A percentile compares a stretch with the other conserved stretches of the same genome.
Conservation (phyloP, 2,888 invertebrate species). For the Pandemis corylana region DNA sequence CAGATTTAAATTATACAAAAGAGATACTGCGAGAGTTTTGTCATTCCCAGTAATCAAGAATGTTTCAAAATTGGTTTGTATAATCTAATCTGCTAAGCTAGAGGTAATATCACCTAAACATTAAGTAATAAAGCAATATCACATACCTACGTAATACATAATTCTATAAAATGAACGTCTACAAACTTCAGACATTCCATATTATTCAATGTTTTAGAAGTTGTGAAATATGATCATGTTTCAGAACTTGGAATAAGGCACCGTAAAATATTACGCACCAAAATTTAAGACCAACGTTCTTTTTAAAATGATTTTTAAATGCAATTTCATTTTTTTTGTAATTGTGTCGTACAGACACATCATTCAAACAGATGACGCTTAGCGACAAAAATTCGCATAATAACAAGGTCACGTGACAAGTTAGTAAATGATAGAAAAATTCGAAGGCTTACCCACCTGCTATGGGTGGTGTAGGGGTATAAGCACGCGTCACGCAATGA, state of each 20-base stretch:
- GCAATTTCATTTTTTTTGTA: too few species aligned
- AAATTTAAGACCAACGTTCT: conserved; percentile 4
- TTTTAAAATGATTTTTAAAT: background rate
- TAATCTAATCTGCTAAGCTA: background rate
- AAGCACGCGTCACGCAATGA: too few species aligned
- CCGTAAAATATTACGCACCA: conserved; percentile 9
- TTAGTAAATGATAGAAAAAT: too few species aligned
- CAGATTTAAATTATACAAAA: conserved; percentile 23
- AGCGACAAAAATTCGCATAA: too few species aligned
- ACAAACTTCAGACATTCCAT: conserved; percentile 8
- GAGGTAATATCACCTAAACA: background rate
- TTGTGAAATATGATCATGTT: conserved; percentile 18
- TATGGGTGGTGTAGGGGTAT: too few species aligned
- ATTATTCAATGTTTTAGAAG: conserved; percentile 22
- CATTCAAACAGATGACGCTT: too few species aligned
- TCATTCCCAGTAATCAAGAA: conserved; percentile 20
- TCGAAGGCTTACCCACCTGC: too few species aligned
- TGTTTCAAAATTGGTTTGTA: background rate
- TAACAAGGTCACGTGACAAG: too few species aligned
- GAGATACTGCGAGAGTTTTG: conserved; percentile 7
- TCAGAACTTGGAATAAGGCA: conserved; percentile 7
- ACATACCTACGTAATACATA: conserved; percentile 20
- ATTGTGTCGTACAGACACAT: too few species aligned
- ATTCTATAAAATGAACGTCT: conserved; percentile 1
- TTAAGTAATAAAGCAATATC: conserved; percentile 1